Evolutionary conservation across 1,140 invertebrate genomes (phyloP).

Genomic region (Orius insidiosus): DNA sequence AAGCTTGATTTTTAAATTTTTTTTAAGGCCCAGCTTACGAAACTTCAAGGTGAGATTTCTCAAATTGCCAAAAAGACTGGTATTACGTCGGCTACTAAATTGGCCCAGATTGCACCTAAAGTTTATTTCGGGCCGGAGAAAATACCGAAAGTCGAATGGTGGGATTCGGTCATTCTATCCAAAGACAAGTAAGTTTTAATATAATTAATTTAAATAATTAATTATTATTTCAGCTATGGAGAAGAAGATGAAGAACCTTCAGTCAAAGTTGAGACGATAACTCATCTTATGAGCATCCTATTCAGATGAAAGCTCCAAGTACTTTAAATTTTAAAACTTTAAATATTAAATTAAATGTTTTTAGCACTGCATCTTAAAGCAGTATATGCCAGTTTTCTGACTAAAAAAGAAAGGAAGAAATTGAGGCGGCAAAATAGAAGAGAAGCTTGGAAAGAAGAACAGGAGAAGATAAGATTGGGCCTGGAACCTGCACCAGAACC

Average conservation of each 20-base stretch:
- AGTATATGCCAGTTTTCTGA: conserved; percentile 82
- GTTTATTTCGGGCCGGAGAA: conserved; percentile 58
- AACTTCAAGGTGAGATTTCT: conserved; percentile 90
- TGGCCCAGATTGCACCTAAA: conserved; percentile 81
- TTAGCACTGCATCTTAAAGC: conserved; percentile 71
- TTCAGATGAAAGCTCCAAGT: conserved; percentile 86
- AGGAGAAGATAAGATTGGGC: conserved; percentile 93
- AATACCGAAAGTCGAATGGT: conserved; percentile 95
- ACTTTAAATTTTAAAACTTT: conserved; percentile 19
- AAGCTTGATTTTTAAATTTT: too few species aligned
- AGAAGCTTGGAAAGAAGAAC: conserved; percentile 95
- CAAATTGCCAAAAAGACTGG: conserved; percentile 95
- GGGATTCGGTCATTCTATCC: conserved; percentile 85
- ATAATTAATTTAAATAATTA: background rate
- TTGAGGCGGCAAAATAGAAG: conserved; percentile 88
- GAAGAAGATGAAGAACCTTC: conserved; percentile 25
- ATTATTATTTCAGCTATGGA: conserved; percentile 26
- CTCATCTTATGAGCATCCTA: conserved; percentile 91
- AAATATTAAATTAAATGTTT: too few species aligned
- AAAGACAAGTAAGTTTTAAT: conserved; percentile 28
- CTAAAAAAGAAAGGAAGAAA: conserved; percentile 96
- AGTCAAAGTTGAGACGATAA: conserved; percentile 54
- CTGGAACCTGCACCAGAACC: conserved; percentile 91
- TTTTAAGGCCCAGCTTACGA: conserved; percentile 73
- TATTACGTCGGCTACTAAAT: conserved; percentile 93